Evolutionary conservation across 2,113 vertebrate species (phyloP), one percentile per base, ranked within the genome.

Genomic region (Engystomops pustulosus): DNA sequence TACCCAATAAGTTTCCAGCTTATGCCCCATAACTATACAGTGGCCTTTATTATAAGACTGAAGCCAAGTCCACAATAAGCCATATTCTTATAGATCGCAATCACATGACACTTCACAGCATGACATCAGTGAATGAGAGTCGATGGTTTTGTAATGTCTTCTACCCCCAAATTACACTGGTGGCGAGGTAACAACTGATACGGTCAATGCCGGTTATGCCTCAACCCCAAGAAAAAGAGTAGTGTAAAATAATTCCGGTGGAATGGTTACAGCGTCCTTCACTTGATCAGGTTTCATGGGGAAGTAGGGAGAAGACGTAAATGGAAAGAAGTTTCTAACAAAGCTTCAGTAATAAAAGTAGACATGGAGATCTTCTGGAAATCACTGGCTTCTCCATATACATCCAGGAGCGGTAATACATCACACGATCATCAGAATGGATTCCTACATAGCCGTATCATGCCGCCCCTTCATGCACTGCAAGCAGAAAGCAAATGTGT

Each of bases 391-490:
- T 23, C 5, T 60, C 45, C 27, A 17, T 58, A 4, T 34, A 41
- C 0, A 9, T 67, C 36, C 38, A 45, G 15, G 25, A 25, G 76
- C n/a, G 41, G 20, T 45, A 10, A 5, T 23, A 14, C 45, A 27
- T 65, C 71, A 15, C 3, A 18, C 18, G 2, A 67, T 18, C 18
- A n/a, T 15, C 15, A 12, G 0, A 55, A 7, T 25, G 11, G 30
- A 30, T 30, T 55, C 34, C 68, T 85, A 85, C 83, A 79, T 68
- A 3, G 75, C 76, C 0, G 83, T 79, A 4, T 70, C 47, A 11
- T 38, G 3, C 6, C 17, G 34, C 6, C 17, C 41, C 32, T 85
- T 85, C 74, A 69, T 77, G 45, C 83, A 85, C 83, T 85, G 75
- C 45, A 79, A 85, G 47, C 11, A 47, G 20, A 78, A 25, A 72